These are phyloP conservation scores for Drosophila robusta DNA, from an alignment of 2,888 invertebrate genomes.

Conservation along the genomic window DNA sequence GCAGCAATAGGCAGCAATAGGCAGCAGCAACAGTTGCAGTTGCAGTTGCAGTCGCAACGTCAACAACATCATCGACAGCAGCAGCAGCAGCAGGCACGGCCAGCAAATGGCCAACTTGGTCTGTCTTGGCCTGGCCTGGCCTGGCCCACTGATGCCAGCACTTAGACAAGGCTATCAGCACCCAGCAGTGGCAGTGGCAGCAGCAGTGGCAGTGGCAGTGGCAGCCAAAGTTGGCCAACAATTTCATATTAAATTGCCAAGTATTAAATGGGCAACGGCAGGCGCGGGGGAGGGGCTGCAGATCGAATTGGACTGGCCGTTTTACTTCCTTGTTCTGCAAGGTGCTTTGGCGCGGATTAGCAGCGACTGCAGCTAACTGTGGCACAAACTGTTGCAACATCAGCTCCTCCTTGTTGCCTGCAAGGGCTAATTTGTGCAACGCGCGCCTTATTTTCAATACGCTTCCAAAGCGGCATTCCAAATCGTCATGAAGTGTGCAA, in stretches of 20 bases:
- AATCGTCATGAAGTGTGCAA: neutral
- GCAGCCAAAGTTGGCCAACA: conserved; percentile 75
- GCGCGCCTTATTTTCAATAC: conserved; percentile 30
- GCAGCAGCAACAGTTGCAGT: conserved; percentile 18
- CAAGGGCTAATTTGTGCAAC: conserved; percentile 80
- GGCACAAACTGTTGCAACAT: conserved; percentile 34
- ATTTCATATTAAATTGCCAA: conserved; percentile 82
- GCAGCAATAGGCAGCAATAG: conserved; percentile 39
- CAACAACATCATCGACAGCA: conserved; percentile 66
- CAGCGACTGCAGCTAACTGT: conserved; percentile 36
- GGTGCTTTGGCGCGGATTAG: conserved; percentile 70
- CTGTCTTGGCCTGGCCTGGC: conserved; percentile 38
- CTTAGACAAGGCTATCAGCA: conserved; percentile 82
- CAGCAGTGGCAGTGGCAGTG: conserved; percentile 28
- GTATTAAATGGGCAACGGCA: conserved; percentile 77
- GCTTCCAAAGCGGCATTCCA: neutral
- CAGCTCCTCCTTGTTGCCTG: conserved; percentile 64
- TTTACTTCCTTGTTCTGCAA: conserved; percentile 80
- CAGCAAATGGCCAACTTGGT: conserved; percentile 27
- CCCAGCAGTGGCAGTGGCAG: conserved; percentile 41
- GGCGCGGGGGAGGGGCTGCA: conserved; percentile 1
- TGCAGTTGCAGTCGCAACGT: conserved; percentile 57
- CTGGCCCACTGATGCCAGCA: conserved; percentile 75
- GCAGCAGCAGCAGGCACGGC: conserved; percentile 8
- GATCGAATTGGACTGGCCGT: conserved; percentile 43